Percentiles rank a stretch among this genome's conserved stretches.
phyloP scores from a whole-genome alignment of 2,797 vertebrate genomes.

The Cryptoprocta ferox region DNA sequence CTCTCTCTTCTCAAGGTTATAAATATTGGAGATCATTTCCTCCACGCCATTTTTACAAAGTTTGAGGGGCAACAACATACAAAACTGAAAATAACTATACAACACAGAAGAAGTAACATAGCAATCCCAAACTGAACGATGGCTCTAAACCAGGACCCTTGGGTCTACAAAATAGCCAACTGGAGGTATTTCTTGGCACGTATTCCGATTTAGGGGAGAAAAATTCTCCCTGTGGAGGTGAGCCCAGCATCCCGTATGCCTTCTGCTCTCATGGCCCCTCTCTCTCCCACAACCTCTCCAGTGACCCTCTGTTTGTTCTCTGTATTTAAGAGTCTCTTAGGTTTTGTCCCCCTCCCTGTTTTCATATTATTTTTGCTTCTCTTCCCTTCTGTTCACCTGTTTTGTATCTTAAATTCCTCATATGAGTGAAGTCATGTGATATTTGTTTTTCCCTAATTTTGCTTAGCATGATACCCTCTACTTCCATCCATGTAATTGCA shows the following conservation, averaged over 20 bases:
- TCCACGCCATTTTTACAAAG: not conserved
- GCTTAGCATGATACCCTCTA: too few relatives aligned
- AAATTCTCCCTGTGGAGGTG: not conserved
- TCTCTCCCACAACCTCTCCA: too few relatives aligned
- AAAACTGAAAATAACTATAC: not conserved
- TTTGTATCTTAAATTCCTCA: too few relatives aligned
- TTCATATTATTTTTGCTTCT: too few relatives aligned
- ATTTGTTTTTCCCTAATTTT: too few relatives aligned
- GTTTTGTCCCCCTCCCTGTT: too few relatives aligned
- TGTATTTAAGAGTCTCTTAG: too few relatives aligned
- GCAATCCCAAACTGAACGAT: not conserved
- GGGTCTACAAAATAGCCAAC: not conserved
- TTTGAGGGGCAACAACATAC: not conserved
- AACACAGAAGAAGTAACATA: not conserved
- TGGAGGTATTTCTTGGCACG: not conserved
- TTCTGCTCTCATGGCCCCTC: too few relatives aligned
- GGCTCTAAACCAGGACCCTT: not conserved
- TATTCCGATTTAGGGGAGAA: not conserved
- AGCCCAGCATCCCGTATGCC: not conserved
- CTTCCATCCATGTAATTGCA: too few relatives aligned
- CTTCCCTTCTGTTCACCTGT: too few relatives aligned
- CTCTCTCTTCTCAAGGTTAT: not conserved
- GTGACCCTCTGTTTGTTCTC: too few relatives aligned
- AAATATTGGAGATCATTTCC: not conserved
- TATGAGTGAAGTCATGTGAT: too few relatives aligned